These are phyloP conservation scores for Tyto alba DNA, from an alignment of 2,113 vertebrate species.

Conservation along the genomic window DNA sequence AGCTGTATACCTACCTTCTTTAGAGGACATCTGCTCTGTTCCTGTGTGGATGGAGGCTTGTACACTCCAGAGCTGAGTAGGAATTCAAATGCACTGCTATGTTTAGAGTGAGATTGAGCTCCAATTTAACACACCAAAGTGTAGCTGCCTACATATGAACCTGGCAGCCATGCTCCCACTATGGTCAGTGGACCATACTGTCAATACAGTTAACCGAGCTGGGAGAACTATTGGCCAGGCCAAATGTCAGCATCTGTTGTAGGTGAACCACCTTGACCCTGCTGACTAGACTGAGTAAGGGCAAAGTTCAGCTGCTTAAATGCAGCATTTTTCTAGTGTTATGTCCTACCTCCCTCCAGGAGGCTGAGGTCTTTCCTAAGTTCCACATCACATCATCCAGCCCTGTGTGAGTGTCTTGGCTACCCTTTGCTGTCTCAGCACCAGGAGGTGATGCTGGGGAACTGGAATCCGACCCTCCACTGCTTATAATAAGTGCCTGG, in stretches of 20 bases:
- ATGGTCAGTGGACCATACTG: neutral
- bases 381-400: neutral
- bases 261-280: neutral
- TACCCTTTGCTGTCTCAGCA: neutral
- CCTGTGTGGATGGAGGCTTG: neutral
- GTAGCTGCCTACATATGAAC: neutral
- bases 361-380: neutral
- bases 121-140: neutral
- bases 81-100: accelerated
- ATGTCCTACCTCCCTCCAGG: neutral
- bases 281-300: neutral
- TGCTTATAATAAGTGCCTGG: neutral
- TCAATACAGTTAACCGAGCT: neutral
- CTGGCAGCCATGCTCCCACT: neutral
- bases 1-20: neutral
- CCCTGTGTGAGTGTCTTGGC: neutral
- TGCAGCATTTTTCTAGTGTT: neutral
- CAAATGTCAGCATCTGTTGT: neutral
- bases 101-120: neutral
- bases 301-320: neutral
- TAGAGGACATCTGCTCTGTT: neutral
- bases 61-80: neutral
- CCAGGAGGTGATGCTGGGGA: neutral
- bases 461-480: neutral
- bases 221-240: neutral